A percentile compares a stretch with the other conserved stretches of the same genome.
Conservation (phyloP, 2,797 vertebrate genomes). For the Peromyscus eremicus region DNA sequence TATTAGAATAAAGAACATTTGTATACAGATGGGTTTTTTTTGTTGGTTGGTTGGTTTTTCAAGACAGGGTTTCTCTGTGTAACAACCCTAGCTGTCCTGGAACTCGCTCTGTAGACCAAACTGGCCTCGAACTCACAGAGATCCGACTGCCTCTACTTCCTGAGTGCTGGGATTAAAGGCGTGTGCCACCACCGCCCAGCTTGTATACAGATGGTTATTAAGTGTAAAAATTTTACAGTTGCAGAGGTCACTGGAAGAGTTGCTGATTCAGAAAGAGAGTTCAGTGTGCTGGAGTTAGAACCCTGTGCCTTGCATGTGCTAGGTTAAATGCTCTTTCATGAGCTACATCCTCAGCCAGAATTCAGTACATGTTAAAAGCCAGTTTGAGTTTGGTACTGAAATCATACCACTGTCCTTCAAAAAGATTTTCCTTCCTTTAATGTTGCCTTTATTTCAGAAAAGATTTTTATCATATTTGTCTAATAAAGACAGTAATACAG, state of each 20-base stretch:
- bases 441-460: slow-evolving; percentile 38
- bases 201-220: not conserved
- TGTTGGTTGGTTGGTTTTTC: too few relatives aligned
- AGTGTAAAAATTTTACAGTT: slow-evolving; percentile 1
- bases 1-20: slow-evolving; percentile 4
- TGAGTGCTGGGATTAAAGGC: too few relatives aligned
- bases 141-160: too few relatives aligned
- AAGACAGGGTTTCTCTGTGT: too few relatives aligned
- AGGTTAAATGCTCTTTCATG: too few relatives aligned
- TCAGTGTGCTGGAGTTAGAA: not conserved
- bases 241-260: slow-evolving; percentile 11
- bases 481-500: not conserved
- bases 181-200: too few relatives aligned
- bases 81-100: too few relatives aligned
- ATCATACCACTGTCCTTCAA: not conserved
- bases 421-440: not conserved
- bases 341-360: not conserved
- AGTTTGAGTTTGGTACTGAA: not conserved
- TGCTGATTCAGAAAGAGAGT: slow-evolving; percentile 24
- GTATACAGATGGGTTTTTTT: not conserved
- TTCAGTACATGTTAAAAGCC: not conserved
- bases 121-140: too few relatives aligned
- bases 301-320: too few relatives aligned
- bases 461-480: not conserved
- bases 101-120: too few relatives aligned